Percentiles rank a stretch among this genome's conserved stretches.
phyloP scores from a whole-genome alignment of 2,113 vertebrate genomes.

The Periophthalmus modestus region DNA sequence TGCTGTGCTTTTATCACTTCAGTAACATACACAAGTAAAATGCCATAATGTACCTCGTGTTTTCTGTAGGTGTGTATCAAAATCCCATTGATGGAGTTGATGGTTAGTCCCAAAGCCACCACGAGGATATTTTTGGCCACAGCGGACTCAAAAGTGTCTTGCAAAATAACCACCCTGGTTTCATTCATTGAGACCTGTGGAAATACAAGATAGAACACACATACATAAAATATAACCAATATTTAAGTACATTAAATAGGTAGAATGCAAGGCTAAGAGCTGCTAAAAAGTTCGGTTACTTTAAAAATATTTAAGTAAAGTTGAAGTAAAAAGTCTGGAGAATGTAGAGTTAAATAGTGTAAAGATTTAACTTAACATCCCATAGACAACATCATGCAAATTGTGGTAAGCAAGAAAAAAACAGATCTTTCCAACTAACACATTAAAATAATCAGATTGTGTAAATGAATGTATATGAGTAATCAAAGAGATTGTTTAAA shows the following conservation, averaged over 20 bases:
- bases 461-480: no score
- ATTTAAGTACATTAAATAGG: neutral
- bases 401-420: no score
- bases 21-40: neutral
- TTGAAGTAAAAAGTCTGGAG: no score
- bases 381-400: no score
- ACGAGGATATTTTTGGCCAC: slow-evolving; percentile 1
- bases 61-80: neutral
- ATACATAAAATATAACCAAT: neutral
- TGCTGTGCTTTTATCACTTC: neutral
- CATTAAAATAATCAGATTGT: no score
- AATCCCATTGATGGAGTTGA: slow-evolving; percentile 7
- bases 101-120: neutral
- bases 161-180: neutral
- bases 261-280: no score
- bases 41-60: neutral
- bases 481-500: no score
- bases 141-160: neutral
- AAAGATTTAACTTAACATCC: no score
- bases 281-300: no score
- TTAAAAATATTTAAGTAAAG: no score
- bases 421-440: no score
- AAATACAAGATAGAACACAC: neutral
- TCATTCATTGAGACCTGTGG: neutral
- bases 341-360: no score